Percentiles rank a stretch among this genome's conserved stretches.
Evolutionary conservation across 2,797 vertebrate species (phyloP).

Genomic region (Peromyscus aztecus): DNA sequence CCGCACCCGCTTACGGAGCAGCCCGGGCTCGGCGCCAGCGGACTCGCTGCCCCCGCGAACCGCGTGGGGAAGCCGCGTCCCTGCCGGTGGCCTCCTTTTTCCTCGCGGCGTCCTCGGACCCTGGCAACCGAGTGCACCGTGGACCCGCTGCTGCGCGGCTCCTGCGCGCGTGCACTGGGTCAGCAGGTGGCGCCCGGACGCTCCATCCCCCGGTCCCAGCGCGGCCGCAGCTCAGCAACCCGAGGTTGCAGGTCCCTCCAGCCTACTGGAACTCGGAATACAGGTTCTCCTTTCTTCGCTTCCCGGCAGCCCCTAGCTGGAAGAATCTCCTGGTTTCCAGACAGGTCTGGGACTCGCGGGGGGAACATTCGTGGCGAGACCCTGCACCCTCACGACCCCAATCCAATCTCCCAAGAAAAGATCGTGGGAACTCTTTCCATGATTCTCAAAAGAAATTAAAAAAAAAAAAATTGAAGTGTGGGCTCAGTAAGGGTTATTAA

Average conservation of each 20-base stretch:
- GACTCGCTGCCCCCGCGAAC: not conserved
- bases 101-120: not conserved
- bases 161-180: not conserved
- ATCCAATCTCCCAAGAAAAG: not conserved
- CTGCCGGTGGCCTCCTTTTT: too few relatives aligned
- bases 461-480: fast-evolving
- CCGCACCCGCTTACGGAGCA: not conserved
- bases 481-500: not conserved
- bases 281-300: not conserved
- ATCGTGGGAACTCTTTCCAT: not conserved
- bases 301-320: not conserved
- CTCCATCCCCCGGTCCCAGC: too few relatives aligned
- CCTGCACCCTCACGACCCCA: not conserved
- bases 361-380: not conserved
- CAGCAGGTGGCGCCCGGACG: not conserved
- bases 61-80: slow-evolving; percentile 5
- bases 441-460: not conserved
- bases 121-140: too few relatives aligned
- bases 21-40: not conserved
- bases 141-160: not conserved
- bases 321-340: not conserved
- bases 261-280: not conserved
- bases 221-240: not conserved
- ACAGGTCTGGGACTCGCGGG: not conserved
- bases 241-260: not conserved